A percentile compares a stretch with the other conserved stretches of the same genome.
Conservation (phyloP, 1,140 invertebrate genomes). For the Papilio polytes region DNA sequence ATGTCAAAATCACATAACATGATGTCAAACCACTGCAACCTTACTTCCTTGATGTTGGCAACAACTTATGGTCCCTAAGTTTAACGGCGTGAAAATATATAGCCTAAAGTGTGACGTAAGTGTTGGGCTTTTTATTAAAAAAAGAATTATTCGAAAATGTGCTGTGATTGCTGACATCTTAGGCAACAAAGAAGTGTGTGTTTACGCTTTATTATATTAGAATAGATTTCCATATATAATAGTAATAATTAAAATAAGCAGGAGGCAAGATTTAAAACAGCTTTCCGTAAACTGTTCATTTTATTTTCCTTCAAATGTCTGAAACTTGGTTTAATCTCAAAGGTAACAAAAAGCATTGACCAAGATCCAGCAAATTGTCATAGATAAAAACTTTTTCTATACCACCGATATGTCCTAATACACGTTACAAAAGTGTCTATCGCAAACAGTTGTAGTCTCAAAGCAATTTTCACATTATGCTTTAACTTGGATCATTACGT, state of each 20-base stretch:
- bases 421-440: not conserved
- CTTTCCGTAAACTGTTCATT: not conserved
- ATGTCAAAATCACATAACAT: too few species aligned
- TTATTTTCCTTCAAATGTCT: not conserved
- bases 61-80: too few species aligned
- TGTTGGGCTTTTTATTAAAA: too few species aligned
- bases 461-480: slow-evolving; percentile 16
- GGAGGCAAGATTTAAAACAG: not conserved
- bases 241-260: not conserved
- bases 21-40: too few species aligned
- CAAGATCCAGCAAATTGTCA: not conserved
- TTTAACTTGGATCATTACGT: slow-evolving; percentile 11
- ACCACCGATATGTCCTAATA: not conserved
- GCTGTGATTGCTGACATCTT: too few species aligned
- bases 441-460: not conserved
- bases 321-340: not conserved
- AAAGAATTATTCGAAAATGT: too few species aligned
- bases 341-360: not conserved
- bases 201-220: too few species aligned
- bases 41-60: too few species aligned
- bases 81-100: too few species aligned
- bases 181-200: too few species aligned
- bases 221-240: not conserved
- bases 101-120: too few species aligned
- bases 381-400: slow-evolving; percentile 16